Evolutionary conservation across 1,140 invertebrate species (phyloP).

Genomic region (Brachionus asplanchnoidis): DNA sequence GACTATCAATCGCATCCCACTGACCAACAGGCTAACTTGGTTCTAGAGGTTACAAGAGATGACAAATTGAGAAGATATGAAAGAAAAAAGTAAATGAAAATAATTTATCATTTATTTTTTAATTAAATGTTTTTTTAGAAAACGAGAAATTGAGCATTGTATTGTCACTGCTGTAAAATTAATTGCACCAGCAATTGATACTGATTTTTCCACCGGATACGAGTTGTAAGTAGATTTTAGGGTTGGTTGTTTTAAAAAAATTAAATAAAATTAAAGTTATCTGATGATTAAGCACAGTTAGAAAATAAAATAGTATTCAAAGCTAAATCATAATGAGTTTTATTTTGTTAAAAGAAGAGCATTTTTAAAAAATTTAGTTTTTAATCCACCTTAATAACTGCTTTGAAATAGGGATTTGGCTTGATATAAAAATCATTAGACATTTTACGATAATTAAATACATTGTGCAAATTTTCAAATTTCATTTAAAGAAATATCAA

Average conservation of each 20-base stretch:
- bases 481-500: too few relatives aligned
- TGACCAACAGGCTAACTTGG: conserved; percentile 66
- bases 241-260: neutral
- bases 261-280: neutral
- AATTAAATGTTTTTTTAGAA: conserved; percentile 47
- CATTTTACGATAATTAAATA: too few relatives aligned
- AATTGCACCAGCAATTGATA: conserved; percentile 77
- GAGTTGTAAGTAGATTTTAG: conserved; percentile 56
- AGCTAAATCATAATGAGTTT: too few relatives aligned
- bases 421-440: too few relatives aligned
- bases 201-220: conserved; percentile 70
- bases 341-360: too few relatives aligned
- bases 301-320: too few relatives aligned
- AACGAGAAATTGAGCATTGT: conserved; percentile 72
- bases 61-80: conserved; percentile 74
- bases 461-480: too few relatives aligned
- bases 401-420: too few relatives aligned
- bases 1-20: conserved; percentile 63
- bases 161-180: conserved; percentile 85
- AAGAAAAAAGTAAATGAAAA: conserved; percentile 60
- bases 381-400: too few relatives aligned
- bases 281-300: too few relatives aligned
- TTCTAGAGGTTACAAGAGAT: conserved; percentile 72
- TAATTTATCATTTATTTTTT: neutral
- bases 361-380: too few relatives aligned